Evolutionary conservation across 2,888 invertebrate species (phyloP).

Genomic region (Hydroisotoma schaefferi): DNA sequence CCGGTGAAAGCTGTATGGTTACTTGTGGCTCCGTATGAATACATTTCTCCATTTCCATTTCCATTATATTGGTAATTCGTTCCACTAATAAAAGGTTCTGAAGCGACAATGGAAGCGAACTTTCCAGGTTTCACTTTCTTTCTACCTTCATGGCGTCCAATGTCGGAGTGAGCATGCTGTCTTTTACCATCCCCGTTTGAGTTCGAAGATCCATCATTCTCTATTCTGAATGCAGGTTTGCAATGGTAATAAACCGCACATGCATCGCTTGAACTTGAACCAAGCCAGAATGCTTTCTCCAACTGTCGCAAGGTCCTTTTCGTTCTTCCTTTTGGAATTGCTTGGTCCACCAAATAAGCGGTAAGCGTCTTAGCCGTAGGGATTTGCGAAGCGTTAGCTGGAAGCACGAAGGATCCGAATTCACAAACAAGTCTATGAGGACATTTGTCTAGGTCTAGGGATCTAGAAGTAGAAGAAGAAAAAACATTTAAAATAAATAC

Average conservation of each 20-base stretch:
- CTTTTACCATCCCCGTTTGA: too few species aligned
- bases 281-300: constrained; percentile 43
- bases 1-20: too few species aligned
- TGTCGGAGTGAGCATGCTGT: too few species aligned
- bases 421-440: constrained; percentile 43
- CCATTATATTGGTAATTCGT: too few species aligned
- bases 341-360: constrained; percentile 41
- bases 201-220: constrained; percentile 3
- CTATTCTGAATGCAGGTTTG: constrained; percentile 34
- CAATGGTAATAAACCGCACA: constrained; percentile 33
- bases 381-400: constrained; percentile 24
- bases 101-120: too few species aligned
- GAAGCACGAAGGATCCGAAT: constrained; percentile 33
- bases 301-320: constrained; percentile 27
- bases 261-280: constrained; percentile 21
- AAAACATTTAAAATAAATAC: not conserved
- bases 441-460: constrained; percentile 45
- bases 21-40: too few species aligned
- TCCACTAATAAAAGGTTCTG: too few species aligned
- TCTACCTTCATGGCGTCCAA: too few species aligned
- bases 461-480: constrained; percentile 22
- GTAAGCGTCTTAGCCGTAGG: constrained; percentile 35
- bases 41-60: too few species aligned
- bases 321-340: constrained; percentile 39
- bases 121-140: too few species aligned